These are phyloP conservation scores for Ganaspis sp. DNA, from an alignment of 1,140 invertebrate genomes.

Conservation along the genomic window DNA sequence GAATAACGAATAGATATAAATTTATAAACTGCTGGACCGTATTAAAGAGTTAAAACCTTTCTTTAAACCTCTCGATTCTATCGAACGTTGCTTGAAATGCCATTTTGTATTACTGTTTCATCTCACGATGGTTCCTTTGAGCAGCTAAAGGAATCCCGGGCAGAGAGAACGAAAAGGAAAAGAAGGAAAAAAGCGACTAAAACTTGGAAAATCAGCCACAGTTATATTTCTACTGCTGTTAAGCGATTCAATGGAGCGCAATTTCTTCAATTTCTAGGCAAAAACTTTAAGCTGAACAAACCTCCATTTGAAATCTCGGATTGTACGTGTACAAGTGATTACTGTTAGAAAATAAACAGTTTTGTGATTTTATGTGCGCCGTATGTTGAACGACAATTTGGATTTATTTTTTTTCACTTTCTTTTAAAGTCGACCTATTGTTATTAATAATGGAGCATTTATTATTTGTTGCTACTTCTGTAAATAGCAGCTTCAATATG, in stretches of 20 bases:
- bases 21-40: neutral
- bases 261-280: neutral
- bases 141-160: neutral
- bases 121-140: conserved; percentile 16
- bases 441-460: too few species aligned
- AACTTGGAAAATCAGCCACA: conserved; percentile 21
- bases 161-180: neutral
- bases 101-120: conserved; percentile 25
- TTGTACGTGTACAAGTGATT: too few species aligned
- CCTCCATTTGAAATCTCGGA: too few species aligned
- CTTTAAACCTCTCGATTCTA: neutral
- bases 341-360: too few species aligned
- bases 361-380: too few species aligned
- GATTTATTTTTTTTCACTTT: too few species aligned
- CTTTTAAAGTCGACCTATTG: too few species aligned
- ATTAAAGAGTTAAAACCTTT: conserved; percentile 13
- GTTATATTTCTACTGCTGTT: conserved; percentile 3
- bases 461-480: too few species aligned
- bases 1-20: neutral
- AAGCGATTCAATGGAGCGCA: conserved; percentile 20
- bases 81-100: conserved; percentile 4
- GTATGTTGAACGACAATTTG: too few species aligned
- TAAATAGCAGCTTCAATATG: too few species aligned
- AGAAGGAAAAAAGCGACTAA: neutral
- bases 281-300: neutral